phyloP scores from a whole-genome alignment of 2,888 invertebrate genomes.

The Lochmaea capreae region DNA sequence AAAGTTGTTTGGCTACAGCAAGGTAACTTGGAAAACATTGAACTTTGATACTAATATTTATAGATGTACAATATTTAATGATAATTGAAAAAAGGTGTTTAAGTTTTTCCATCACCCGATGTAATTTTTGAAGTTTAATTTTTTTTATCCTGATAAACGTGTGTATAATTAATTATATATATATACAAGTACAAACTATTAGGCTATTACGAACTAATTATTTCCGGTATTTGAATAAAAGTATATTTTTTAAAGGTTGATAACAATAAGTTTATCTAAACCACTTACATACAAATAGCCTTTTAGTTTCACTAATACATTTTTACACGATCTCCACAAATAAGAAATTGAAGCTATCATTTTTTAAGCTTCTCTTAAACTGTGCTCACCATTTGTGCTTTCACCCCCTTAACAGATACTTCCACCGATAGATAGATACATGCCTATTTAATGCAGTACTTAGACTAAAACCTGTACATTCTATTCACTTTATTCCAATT shows the following conservation, averaged over 20 bases:
- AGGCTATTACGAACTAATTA: background rate
- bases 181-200: background rate
- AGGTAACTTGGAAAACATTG: conserved; percentile 18
- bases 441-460: too few relatives aligned
- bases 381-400: too few relatives aligned
- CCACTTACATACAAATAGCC: background rate
- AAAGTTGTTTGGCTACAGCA: background rate
- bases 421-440: too few relatives aligned
- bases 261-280: background rate
- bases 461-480: too few relatives aligned
- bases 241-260: background rate
- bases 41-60: conserved; percentile 23
- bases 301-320: too few relatives aligned
- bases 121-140: conserved; percentile 3
- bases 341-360: too few relatives aligned
- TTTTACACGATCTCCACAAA: too few relatives aligned
- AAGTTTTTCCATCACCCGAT: conserved; percentile 4
- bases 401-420: too few relatives aligned
- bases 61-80: conserved; percentile 15
- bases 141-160: background rate
- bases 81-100: conserved; percentile 18
- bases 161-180: background rate
- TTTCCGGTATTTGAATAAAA: background rate
- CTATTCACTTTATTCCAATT: too few relatives aligned
- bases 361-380: too few relatives aligned